A percentile compares a stretch with the other conserved stretches of the same genome.
These are phyloP conservation scores for Phylloscopus trochiloides DNA, from an alignment of 2,113 vertebrate species.

Conservation along the genomic window DNA sequence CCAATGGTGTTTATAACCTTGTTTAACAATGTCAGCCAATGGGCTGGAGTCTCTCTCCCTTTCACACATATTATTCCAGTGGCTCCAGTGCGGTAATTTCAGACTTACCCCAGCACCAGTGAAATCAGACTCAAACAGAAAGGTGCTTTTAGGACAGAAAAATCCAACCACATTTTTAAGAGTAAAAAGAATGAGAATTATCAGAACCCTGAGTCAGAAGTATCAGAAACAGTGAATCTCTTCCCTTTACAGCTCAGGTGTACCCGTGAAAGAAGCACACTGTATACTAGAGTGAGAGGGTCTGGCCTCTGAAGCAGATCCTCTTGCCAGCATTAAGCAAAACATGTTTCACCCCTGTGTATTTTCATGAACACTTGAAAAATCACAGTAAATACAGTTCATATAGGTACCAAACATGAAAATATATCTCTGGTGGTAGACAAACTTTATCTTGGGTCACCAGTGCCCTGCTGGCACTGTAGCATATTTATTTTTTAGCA, in stretches of 20 bases:
- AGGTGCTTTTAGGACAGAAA: not conserved
- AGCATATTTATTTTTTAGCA: constrained; percentile 52
- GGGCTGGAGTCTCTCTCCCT: not conserved
- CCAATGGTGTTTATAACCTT: constrained; percentile 7
- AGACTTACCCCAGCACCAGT: not conserved
- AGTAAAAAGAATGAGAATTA: not conserved
- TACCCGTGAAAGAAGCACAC: not conserved
- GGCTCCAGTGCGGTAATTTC: not conserved
- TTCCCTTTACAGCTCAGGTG: not conserved
- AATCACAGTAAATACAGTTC: not conserved
- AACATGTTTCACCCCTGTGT: not conserved
- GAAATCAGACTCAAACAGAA: not conserved
- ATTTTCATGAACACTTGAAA: not conserved
- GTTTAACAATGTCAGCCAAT: not conserved
- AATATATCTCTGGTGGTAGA: not conserved
- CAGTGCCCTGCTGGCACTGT: not conserved
- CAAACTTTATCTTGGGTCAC: not conserved
- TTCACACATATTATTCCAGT: not conserved
- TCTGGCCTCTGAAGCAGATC: not conserved
- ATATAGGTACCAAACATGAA: not conserved
- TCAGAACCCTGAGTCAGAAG: not conserved
- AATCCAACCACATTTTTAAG: not conserved
- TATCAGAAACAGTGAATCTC: not conserved
- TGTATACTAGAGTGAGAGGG: not conserved
- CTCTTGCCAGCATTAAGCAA: not conserved